phyloP scores from a whole-genome alignment of 1,140 invertebrate genomes.

The Calliopsis andreniformis region DNA sequence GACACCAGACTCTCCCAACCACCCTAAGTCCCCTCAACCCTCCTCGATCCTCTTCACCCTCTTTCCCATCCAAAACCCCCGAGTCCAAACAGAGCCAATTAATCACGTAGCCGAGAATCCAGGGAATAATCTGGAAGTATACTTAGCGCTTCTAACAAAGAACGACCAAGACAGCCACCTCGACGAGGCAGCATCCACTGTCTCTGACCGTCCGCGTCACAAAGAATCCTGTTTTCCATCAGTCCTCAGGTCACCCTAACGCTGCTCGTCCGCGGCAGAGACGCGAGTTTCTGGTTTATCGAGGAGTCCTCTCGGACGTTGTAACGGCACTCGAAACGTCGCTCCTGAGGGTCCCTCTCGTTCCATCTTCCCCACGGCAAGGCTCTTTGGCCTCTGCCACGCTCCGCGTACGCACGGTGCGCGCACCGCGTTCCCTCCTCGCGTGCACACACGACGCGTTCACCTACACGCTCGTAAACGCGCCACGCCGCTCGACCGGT shows the following conservation, averaged over 20 bases:
- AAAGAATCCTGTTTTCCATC: slow-evolving; percentile 39
- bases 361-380: slow-evolving; percentile 25
- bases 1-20: neutral
- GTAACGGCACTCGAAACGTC: slow-evolving; percentile 53
- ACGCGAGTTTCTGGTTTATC: slow-evolving; percentile 43
- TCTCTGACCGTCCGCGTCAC: slow-evolving; percentile 11
- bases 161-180: neutral
- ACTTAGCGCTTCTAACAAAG: slow-evolving; percentile 11
- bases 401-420: slow-evolving; percentile 18
- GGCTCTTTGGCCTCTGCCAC: slow-evolving; percentile 22
- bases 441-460: slow-evolving; percentile 9
- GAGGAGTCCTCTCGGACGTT: slow-evolving; percentile 40
- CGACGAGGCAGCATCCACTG: neutral
- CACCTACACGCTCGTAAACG: slow-evolving; percentile 4
- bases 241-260: slow-evolving; percentile 16
- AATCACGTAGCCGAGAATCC: slow-evolving; percentile 9
- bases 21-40: neutral
- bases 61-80: no score
- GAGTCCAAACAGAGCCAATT: neutral
- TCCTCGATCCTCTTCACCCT: neutral
- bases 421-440: neutral
- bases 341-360: slow-evolving; percentile 17
- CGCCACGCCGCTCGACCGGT: slow-evolving; percentile 41
- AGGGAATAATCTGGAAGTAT: slow-evolving; percentile 20
- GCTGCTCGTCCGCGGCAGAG: slow-evolving; percentile 7